These are phyloP conservation scores for Apodemia zela DNA, from an alignment of 2,888 invertebrate genomes.

Conservation along the genomic window DNA sequence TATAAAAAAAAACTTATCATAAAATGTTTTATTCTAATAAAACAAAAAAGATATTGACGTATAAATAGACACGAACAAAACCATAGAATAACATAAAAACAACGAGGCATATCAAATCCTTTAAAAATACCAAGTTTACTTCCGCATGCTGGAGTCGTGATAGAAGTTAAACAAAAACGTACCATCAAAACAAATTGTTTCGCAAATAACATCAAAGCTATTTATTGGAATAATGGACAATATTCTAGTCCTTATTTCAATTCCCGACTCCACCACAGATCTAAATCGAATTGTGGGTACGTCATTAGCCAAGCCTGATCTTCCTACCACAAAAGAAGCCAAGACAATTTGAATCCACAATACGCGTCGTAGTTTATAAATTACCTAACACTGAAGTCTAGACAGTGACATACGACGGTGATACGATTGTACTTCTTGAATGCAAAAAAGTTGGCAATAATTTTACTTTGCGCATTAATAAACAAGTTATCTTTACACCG, in stretches of 20 bases:
- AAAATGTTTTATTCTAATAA: not conserved
- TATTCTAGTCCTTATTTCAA: conserved; percentile 18
- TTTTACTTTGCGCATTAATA: conserved; percentile 16
- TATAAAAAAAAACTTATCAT: no score
- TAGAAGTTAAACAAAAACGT: conserved; percentile 5
- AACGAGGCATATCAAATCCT: conserved; percentile 3
- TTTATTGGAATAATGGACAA: conserved; percentile 19
- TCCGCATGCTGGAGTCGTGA: conserved; percentile 12
- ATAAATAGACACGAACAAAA: conserved; percentile 6
- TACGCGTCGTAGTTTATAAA: conserved; percentile 63
- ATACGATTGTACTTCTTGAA: conserved; percentile 36
- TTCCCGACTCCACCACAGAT: conserved; percentile 13
- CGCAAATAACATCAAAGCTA: conserved; percentile 21
- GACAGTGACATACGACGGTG: conserved; percentile 57
- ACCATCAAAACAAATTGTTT: conserved; percentile 17
- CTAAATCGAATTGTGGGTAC: conserved; percentile 17
- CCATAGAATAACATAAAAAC: conserved; percentile 1
- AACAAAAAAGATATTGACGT: not conserved
- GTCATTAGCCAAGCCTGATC: not conserved
- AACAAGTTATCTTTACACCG: conserved; percentile 4
- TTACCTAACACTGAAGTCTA: conserved; percentile 51
- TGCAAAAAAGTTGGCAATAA: conserved; percentile 15
- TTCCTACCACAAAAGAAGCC: conserved; percentile 18
- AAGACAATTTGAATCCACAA: conserved; percentile 46
- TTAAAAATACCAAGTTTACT: not conserved